A percentile compares a stretch with the other conserved stretches of the same genome.
Evolutionary conservation across 1,140 invertebrate genomes (phyloP).

Genomic region (Drosophila nebulosa): DNA sequence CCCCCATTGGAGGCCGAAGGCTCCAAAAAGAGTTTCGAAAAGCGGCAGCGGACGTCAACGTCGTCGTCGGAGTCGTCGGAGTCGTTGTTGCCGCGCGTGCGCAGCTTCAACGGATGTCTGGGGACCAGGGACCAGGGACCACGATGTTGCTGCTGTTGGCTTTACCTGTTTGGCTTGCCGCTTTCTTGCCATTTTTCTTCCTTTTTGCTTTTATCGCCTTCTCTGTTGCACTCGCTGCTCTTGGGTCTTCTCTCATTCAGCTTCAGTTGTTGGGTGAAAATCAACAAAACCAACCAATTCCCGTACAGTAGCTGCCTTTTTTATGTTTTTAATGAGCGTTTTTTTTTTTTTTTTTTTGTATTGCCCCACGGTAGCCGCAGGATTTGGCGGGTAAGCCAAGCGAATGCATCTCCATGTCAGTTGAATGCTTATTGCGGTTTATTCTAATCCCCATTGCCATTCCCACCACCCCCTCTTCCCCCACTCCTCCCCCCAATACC

Average conservation of each 20-base stretch:
- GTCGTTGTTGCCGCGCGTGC: conserved; percentile 55
- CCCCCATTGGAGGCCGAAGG: conserved; percentile 29
- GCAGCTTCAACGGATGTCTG: conserved; percentile 66
- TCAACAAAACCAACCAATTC: conserved; percentile 73
- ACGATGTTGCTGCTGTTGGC: conserved; percentile 31
- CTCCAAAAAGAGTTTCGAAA: conserved; percentile 31
- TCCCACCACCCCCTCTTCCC: no score
- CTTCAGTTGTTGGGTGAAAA: conserved; percentile 53
- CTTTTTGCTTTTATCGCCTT: conserved; percentile 19
- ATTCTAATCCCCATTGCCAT: conserved; percentile 16
- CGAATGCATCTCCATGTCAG: conserved; percentile 48
- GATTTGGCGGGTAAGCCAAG: conserved; percentile 9
- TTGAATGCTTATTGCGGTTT: conserved; percentile 34
- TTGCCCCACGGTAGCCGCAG: conserved; percentile 32
- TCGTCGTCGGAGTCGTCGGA: conserved; percentile 17
- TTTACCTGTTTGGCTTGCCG: conserved; percentile 69
- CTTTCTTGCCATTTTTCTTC: conserved; percentile 58
- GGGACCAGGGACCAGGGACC: conserved; percentile 27
- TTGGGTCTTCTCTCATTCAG: background rate
- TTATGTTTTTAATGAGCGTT: conserved; percentile 73
- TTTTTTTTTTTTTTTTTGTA: conserved; percentile 41
- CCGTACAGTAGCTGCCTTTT: conserved; percentile 71
- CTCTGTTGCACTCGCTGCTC: background rate
- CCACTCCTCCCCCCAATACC: background rate
- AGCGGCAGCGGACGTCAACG: conserved; percentile 24